These are phyloP conservation scores for Cinclus cinclus DNA, from an alignment of 2,113 vertebrate genomes.

Conservation along the genomic window DNA sequence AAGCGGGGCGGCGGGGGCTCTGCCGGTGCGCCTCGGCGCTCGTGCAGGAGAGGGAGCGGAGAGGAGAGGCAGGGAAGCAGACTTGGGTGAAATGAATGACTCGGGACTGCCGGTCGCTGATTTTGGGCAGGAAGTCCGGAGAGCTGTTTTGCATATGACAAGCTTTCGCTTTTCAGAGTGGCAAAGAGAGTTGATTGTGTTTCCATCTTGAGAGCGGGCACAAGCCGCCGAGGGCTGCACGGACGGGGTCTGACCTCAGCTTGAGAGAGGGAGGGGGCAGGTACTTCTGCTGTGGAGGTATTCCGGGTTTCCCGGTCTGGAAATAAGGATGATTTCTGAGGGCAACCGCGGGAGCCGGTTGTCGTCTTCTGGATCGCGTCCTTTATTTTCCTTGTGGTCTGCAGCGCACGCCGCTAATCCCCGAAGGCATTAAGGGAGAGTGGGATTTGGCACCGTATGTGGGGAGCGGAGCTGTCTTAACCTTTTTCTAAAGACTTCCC, in stretches of 20 bases:
- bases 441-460: slow-evolving; percentile 56
- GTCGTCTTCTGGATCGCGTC: slow-evolving; percentile 26
- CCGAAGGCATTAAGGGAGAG: slow-evolving; percentile 62
- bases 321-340: neutral
- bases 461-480: slow-evolving; percentile 48
- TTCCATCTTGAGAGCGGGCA: neutral
- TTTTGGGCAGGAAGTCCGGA: slow-evolving; percentile 60
- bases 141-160: slow-evolving; percentile 58
- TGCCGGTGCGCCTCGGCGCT: neutral
- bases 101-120: slow-evolving; percentile 43
- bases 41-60: neutral
- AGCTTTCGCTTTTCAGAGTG: slow-evolving; percentile 47
- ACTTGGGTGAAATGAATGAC: slow-evolving; percentile 51
- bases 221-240: neutral
- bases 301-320: neutral
- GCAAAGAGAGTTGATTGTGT: neutral
- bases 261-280: slow-evolving; percentile 17
- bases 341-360: neutral
- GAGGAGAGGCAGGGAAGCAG: neutral
- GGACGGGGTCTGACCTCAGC: neutral
- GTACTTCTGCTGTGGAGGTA: slow-evolving; percentile 38
- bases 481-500: slow-evolving; percentile 46
- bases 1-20: neutral
- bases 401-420: slow-evolving; percentile 61
- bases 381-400: slow-evolving; percentile 51